A percentile compares a stretch with the other conserved stretches of the same genome.
These are phyloP conservation scores for Ophthalmolycus amberensis DNA, from an alignment of 2,113 vertebrate genomes.

Conservation along the genomic window DNA sequence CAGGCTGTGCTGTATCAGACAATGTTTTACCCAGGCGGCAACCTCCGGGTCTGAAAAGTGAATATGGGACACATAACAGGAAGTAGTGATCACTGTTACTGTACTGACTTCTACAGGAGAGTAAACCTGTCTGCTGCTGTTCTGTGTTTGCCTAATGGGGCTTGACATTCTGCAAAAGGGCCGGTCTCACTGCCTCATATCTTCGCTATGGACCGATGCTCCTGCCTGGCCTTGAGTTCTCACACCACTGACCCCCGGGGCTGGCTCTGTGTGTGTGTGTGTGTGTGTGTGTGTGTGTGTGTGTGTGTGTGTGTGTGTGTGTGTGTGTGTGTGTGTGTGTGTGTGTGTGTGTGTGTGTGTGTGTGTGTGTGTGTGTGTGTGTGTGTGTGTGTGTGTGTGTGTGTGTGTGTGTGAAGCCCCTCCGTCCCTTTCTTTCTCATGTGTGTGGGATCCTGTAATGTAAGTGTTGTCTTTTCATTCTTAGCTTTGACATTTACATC, in stretches of 20 bases:
- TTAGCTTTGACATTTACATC: background rate
- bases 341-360: slow-evolving; percentile 31
- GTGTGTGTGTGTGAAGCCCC: background rate
- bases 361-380: slow-evolving; percentile 21
- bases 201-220: slow-evolving; percentile 50
- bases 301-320: slow-evolving; percentile 29
- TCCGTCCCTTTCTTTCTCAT: background rate
- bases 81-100: slow-evolving; percentile 26
- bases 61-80: slow-evolving; percentile 8
- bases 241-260: slow-evolving; percentile 28
- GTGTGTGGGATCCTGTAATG: background rate
- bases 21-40: background rate
- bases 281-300: slow-evolving; percentile 19
- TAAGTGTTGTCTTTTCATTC: background rate
- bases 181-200: slow-evolving; percentile 59
- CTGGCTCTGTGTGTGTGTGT: slow-evolving; percentile 31
- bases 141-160: slow-evolving; percentile 58
- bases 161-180: slow-evolving; percentile 53
- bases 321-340: slow-evolving; percentile 18
- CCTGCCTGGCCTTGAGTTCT: slow-evolving; percentile 24
- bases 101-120: slow-evolving; percentile 15
- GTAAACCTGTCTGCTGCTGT: slow-evolving; percentile 42
- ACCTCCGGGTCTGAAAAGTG: background rate
- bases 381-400: slow-evolving; percentile 30
- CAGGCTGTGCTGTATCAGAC: background rate